Evolutionary conservation across 2,113 vertebrate genomes (phyloP).

Genomic region (Callipepla californica): DNA sequence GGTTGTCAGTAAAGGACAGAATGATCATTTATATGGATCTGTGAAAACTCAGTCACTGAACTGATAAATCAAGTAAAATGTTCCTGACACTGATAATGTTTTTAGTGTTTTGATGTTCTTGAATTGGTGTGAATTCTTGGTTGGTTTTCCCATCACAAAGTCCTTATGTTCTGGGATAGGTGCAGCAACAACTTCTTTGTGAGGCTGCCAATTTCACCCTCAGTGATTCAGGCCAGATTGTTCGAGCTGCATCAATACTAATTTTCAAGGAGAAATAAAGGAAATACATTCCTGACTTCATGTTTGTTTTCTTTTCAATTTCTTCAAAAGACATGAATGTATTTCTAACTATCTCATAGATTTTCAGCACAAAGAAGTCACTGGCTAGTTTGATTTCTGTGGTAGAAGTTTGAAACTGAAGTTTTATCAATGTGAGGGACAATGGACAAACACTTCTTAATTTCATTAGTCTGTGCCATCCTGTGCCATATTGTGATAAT

Average conservation of each 20-base stretch:
- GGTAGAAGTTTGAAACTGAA: neutral
- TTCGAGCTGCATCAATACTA: neutral
- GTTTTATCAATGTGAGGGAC: neutral
- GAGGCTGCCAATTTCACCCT: neutral
- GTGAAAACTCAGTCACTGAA: neutral
- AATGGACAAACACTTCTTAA: fast-evolving
- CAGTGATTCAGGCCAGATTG: neutral
- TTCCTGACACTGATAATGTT: neutral
- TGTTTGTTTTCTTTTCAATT: neutral
- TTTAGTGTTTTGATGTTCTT: neutral
- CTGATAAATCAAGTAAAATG: neutral
- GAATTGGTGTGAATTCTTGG: neutral
- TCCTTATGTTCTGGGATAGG: neutral
- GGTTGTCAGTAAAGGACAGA: neutral
- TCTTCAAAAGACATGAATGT: neutral
- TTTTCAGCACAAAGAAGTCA: neutral
- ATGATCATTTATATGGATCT: neutral
- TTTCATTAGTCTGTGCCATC: neutral
- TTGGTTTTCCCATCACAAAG: neutral
- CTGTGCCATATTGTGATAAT: neutral
- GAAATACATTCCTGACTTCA: neutral
- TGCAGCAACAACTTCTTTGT: neutral
- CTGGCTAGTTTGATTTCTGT: neutral
- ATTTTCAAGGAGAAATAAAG: neutral
- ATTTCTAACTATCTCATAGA: neutral